Conservation (phyloP, 2,797 vertebrate genomes). For the Sebastes baramenuke region DNA sequence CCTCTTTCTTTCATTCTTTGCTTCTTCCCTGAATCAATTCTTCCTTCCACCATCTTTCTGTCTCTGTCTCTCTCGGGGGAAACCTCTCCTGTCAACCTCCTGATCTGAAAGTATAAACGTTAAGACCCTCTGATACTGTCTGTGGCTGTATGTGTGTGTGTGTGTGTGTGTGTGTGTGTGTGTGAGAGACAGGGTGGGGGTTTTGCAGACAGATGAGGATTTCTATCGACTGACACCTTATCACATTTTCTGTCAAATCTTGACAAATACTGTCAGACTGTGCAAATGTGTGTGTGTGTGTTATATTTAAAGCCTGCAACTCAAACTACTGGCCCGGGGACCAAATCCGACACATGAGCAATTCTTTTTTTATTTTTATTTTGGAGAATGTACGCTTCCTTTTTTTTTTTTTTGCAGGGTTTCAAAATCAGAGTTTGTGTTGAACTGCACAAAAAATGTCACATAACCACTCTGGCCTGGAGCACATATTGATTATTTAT, state of each 20-base stretch:
- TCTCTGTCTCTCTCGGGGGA: conserved; percentile 26
- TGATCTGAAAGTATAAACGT: conserved; percentile 51
- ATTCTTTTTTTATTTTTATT: not conserved
- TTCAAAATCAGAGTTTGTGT: not conserved
- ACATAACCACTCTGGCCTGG: not conserved
- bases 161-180: not conserved
- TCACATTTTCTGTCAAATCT: conserved; percentile 56
- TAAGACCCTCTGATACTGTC: conserved; percentile 37
- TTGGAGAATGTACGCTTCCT: not conserved
- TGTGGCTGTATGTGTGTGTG: not conserved
- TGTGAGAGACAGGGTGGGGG: conserved; percentile 12
- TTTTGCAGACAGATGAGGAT: conserved; percentile 42
- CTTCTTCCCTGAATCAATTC: not conserved
- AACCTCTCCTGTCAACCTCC: conserved; percentile 36
- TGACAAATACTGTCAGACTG: conserved; percentile 50
- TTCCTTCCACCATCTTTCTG: conserved; percentile 11
- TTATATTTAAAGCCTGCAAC: conserved; percentile 7
- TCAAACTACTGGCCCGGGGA: not conserved
- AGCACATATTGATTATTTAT: not conserved
- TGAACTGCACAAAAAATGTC: not conserved
- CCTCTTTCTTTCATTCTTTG: not conserved
- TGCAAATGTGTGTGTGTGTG: not conserved
- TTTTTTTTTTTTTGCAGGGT: not conserved
- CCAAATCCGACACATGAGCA: not conserved
- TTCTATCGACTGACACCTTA: conserved; percentile 53